Evolutionary conservation across 2,888 invertebrate genomes (phyloP), one percentile per base, ranked within the genome.

Genomic region (Corythucha ciliata): DNA sequence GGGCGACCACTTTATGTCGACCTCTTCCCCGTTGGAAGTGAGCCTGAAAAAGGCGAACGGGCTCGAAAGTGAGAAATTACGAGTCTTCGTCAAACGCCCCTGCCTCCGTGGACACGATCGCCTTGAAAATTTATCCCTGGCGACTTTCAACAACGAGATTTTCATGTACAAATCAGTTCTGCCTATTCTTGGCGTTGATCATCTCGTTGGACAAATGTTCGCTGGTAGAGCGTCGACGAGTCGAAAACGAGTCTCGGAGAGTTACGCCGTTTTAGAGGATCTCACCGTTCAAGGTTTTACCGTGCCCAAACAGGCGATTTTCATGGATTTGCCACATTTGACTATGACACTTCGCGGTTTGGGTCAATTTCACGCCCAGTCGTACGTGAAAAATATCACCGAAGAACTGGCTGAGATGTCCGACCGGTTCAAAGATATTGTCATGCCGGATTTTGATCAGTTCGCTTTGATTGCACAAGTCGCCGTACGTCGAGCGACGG

Each of bases 301-400:
- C 24, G 36, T 57, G 7, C 36, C 57, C 1, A 44, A 55, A 21
- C 33, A 45, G 12, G 47, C 41, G 10, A 10, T 48, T 2, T 58
- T 58, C 32, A 36, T 63, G 7, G 60, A 61, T 44, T 53, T 53
- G 27, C 51, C 57, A 2, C 62, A 63, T 48, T 32, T 58, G 10
- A 14, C 44, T 21, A 42, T 61, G n/a, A 54, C 57, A 2, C 12
- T 62, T 24, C 46, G 55, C 25, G 54, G 48, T 6, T 39, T 62
- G 12, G 62, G 57, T 10, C 34, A 54, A 10, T 57, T 59, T 32
- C 62, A 62, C 37, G 60, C 61, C 1, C 49, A 60, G 4, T 58
- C 60, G 5, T 61, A 61, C 50, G 47, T 29, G 5, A 29, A n/a
- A n/a, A n/a, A n/a, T n/a, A n/a, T n/a, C n/a, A n/a, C n/a, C n/a